Percentiles rank a stretch among this genome's conserved stretches.
Evolutionary conservation across 1,140 invertebrate genomes (phyloP).

Genomic region (Drosophila sechellia): DNA sequence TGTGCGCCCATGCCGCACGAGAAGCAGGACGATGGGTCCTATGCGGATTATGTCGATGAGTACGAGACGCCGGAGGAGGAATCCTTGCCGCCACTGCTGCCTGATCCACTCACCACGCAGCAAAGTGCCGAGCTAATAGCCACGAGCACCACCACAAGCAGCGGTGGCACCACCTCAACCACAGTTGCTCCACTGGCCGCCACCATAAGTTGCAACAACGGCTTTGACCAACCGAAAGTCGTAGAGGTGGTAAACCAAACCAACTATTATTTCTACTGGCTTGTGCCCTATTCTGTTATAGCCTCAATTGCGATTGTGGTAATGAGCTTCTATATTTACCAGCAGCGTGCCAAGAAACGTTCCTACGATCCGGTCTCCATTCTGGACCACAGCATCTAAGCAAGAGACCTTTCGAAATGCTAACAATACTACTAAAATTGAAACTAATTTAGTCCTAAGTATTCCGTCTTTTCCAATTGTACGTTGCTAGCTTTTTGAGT

Average conservation of each 20-base stretch:
- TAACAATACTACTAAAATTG: conserved; percentile 18
- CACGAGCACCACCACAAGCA: conserved; percentile 2
- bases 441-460: conserved; percentile 31
- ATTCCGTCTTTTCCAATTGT: conserved; percentile 10
- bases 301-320: conserved; percentile 13
- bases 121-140: conserved; percentile 27
- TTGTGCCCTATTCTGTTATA: conserved; percentile 5
- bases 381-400: conserved; percentile 76
- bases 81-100: not conserved
- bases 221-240: conserved; percentile 54
- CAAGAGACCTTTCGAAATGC: conserved; percentile 40
- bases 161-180: conserved; percentile 1
- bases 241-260: conserved; percentile 40
- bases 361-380: conserved; percentile 79
- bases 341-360: conserved; percentile 72
- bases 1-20: conserved; percentile 66
- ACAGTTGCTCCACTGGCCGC: conserved; percentile 7
- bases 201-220: conserved; percentile 9
- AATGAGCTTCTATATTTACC: conserved; percentile 39
- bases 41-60: conserved; percentile 41
- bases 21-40: conserved; percentile 22
- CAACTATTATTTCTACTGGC: not conserved
- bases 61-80: conserved; percentile 3
- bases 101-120: not conserved
- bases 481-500: conserved; percentile 24